Evolutionary conservation across 1,140 invertebrate species (phyloP), one percentile per base, ranked within the genome.

Genomic region (Aphis craccivora): DNA sequence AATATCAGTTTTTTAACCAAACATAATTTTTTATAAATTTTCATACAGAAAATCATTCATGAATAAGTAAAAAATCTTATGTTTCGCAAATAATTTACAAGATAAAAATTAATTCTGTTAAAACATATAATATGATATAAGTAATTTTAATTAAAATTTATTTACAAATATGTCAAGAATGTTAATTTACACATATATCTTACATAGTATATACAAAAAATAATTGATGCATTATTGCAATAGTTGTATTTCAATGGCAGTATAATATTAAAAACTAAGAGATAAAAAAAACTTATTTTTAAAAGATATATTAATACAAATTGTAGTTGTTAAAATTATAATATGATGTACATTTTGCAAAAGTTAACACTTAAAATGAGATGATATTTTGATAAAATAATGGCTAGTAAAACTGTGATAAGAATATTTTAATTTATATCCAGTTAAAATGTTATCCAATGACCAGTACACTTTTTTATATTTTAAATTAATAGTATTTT

Each of bases 241-340:
- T 48, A 22, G 51, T 89, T 55, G 35, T 22, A 53, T 89, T 53
- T 53, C 22, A 1, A 23, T 60, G 35, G 35, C 88, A 90, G 37
- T 55, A 88, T 90, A 53, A 48, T n/a, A 45, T 45, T 20, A 30
- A 87, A 87, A 87, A 22, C 25, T n/a, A 87, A 87, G 30, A 87
- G 30, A 48, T 6, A 87, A 87, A 87, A 87, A 45, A 87, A 87
- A 37, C 37, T 7, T 40, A 40, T 83, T 8, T 35, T 83, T 83
- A 83, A 40, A 40, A 40, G 22, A 9, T 23, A 83, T 2, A 83
- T 37, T 83, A 37, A 37, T 83, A 83, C 8, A 40, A 83, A 8
- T 83, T 40, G 6, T 23, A 40, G 37, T 35, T 83, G 35, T 8
- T 23, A 83, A 40, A 40, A 22, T 6, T 40, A 83, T 40, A 37